These are phyloP conservation scores for Myotis lucifugus DNA, from an alignment of 2,113 vertebrate genomes.

Conservation along the genomic window DNA sequence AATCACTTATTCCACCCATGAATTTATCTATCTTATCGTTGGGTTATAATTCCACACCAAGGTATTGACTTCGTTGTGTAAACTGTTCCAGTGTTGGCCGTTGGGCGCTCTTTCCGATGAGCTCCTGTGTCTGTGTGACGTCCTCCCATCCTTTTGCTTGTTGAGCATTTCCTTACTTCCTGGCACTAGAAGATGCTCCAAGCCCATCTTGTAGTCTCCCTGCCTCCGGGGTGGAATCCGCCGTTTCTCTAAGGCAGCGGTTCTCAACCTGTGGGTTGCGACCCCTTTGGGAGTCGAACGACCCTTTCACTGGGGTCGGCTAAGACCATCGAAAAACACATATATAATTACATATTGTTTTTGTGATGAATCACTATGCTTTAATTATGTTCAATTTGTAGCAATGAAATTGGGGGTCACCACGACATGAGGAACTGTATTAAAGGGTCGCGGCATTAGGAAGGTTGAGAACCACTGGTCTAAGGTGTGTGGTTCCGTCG, in stretches of 20 bases:
- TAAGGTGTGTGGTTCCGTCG: background rate
- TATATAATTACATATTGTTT: too few species aligned
- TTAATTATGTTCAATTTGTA: too few species aligned
- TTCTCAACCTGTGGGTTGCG: too few species aligned
- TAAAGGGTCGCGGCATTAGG: too few species aligned
- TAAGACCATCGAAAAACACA: too few species aligned
- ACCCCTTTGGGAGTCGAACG: too few species aligned
- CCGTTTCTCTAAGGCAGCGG: too few species aligned
- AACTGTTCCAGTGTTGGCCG: background rate
- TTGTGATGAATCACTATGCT: too few species aligned
- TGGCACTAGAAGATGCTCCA: rapidly evolving
- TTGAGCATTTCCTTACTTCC: background rate
- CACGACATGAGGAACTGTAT: too few species aligned
- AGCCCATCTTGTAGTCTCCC: background rate
- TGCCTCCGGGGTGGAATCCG: background rate
- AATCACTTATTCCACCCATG: background rate
- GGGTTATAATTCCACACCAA: background rate
- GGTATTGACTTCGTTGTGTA: background rate
- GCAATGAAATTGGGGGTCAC: too few species aligned
- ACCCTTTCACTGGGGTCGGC: too few species aligned
- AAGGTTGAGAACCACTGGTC: too few species aligned
- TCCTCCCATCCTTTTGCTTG: background rate
- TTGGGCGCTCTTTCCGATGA: background rate
- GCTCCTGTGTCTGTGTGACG: background rate
- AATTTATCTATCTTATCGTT: background rate